A percentile compares a stretch with the other conserved stretches of the same genome.
phyloP scores from a whole-genome alignment of 1,140 invertebrate species.

The Drosophila virilis region DNA sequence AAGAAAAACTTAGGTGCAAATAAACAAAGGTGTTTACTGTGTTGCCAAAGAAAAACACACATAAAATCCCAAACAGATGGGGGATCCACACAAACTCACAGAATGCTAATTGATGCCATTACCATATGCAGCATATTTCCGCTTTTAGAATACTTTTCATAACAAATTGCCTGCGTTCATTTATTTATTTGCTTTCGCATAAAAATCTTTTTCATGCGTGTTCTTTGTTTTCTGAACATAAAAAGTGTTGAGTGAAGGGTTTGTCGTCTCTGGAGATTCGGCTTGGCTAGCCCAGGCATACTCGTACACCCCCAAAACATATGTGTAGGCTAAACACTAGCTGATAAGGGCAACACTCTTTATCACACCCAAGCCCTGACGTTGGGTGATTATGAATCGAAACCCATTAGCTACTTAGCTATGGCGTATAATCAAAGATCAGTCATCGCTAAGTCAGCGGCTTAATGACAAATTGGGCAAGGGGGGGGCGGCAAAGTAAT shows the following conservation, averaged over 20 bases:
- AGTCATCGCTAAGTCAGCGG: background rate
- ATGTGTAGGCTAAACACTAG: background rate
- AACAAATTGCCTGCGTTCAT: constrained; percentile 8
- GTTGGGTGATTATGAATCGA: constrained; percentile 2
- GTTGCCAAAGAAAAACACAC: constrained; percentile 5
- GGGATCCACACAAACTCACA: constrained; percentile 26
- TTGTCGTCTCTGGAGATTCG: background rate
- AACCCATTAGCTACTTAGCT: background rate
- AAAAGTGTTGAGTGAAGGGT: background rate
- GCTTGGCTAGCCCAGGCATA: background rate
- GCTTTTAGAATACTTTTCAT: constrained; percentile 2
- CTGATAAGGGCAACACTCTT: background rate
- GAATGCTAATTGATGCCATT: constrained; percentile 45
- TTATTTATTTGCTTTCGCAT: background rate
- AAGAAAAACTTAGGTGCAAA: constrained; percentile 43
- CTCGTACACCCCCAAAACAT: background rate
- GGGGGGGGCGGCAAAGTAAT: background rate
- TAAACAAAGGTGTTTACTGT: constrained; percentile 25
- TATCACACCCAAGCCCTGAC: background rate
- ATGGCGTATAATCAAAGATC: background rate
- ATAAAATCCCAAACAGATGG: constrained; percentile 21
- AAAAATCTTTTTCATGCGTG: background rate
- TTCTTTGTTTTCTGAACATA: background rate
- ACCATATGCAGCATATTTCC: constrained; percentile 16
- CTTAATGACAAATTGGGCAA: background rate